These are phyloP conservation scores for Artibeus lituratus DNA, from an alignment of 2,797 vertebrate species.

Conservation along the genomic window DNA sequence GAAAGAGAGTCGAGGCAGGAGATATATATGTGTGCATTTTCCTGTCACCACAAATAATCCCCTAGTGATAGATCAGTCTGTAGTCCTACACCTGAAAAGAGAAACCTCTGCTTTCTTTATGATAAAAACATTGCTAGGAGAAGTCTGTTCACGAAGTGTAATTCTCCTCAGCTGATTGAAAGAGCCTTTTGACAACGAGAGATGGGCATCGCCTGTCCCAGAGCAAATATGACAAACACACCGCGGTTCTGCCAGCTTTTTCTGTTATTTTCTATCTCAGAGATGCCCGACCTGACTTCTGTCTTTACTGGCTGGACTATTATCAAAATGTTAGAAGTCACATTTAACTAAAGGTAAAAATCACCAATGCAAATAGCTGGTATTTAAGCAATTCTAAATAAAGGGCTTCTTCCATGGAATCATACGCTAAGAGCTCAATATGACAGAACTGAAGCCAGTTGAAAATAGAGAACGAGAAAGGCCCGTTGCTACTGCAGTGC, in stretches of 20 bases:
- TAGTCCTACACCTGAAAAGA: background rate
- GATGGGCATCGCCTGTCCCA: background rate
- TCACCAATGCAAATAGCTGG: background rate
- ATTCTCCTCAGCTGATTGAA: background rate
- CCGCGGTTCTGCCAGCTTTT: background rate
- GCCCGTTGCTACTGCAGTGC: background rate
- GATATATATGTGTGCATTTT: background rate
- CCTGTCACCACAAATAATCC: background rate
- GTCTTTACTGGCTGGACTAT: background rate
- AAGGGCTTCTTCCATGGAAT: background rate
- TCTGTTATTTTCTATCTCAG: background rate
- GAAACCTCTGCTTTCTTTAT: background rate
- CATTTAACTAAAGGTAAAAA: background rate
- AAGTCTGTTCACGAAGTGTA: background rate
- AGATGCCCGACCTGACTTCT: background rate
- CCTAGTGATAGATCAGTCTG: background rate
- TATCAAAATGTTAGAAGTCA: background rate
- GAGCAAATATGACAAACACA: background rate
- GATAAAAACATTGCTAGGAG: background rate
- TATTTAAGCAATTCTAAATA: slow-evolving; percentile 11
- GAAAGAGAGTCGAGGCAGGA: background rate
- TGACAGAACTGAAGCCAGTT: background rate
- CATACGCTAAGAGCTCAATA: background rate
- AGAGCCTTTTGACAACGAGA: background rate
- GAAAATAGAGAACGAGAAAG: background rate